Conservation (phyloP, 2,888 invertebrate species). For the Electrophaes corylata region DNA sequence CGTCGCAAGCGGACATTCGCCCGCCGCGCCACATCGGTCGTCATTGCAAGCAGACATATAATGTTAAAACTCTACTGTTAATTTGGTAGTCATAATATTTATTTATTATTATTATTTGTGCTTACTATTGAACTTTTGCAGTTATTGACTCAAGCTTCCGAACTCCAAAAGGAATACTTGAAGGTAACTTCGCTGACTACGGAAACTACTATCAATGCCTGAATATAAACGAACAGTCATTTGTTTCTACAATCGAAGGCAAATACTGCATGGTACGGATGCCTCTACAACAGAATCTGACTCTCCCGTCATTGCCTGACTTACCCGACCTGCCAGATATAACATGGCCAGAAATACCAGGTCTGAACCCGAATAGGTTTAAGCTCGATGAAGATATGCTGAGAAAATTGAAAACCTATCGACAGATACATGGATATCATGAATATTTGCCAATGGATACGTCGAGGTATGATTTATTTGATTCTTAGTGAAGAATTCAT, state of each 20-base stretch:
- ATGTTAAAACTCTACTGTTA: too few species aligned
- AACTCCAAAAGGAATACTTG: slow-evolving; percentile 57
- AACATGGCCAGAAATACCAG: slow-evolving; percentile 37
- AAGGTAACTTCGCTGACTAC: slow-evolving; percentile 54
- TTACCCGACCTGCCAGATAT: slow-evolving; percentile 41
- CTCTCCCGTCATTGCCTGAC: slow-evolving; percentile 39
- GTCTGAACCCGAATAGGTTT: slow-evolving; percentile 26
- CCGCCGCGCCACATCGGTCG: too few species aligned
- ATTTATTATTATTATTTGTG: too few species aligned
- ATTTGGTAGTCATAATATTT: too few species aligned
- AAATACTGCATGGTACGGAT: slow-evolving; percentile 64
- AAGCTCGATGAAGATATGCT: slow-evolving; percentile 24
- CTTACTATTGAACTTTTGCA: slow-evolving; percentile 41
- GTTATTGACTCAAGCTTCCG: slow-evolving; percentile 63
- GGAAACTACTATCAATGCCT: slow-evolving; percentile 65
- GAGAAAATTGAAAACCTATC: not conserved
- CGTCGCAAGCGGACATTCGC: too few species aligned
- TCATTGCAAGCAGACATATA: too few species aligned
- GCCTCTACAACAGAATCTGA: slow-evolving; percentile 49
- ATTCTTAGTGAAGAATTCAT: too few species aligned
- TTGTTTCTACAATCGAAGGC: slow-evolving; percentile 54
- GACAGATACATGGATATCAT: slow-evolving; percentile 1
- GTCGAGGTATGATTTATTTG: slow-evolving; percentile 9
- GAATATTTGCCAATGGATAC: not conserved
- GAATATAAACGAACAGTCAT: slow-evolving; percentile 47